Base-by-base conservation (phyloP, 2,797 vertebrate species). In the Pelodytes ibericus region DNA sequence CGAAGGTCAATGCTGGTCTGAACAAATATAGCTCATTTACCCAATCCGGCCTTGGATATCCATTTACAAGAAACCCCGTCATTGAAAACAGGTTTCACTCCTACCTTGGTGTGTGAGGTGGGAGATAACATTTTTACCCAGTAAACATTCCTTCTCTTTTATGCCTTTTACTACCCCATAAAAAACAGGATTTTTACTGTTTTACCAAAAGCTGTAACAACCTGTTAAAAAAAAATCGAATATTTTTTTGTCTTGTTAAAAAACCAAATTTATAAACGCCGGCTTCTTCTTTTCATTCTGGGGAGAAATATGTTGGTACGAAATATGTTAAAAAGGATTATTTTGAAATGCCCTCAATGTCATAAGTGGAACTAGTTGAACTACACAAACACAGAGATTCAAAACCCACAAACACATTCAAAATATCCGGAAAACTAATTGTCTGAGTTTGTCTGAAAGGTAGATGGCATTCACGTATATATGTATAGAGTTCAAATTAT, bases 1-100 rank as follows among this genome's bases (percentile, higher is more conserved):
- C n/a, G 64, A 51, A 68, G 73, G 64, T 59, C 41, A 67, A 39
- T 10, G 30, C 26, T 60, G 64, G 29, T 25, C 57, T 61, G 39
- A 61, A 13, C 2, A 25, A 49, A 68, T 53, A 13, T 25, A 75
- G 18, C 41, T 10, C 36, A 68, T 49, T 49, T 75, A 29, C 8
- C 60, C 29, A 61, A 25, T 13, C 22, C 39, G 22, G 41, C 57
- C 53, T 68, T 66, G 57, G n/a, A 68, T 61, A 39, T 4, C 47
- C 53, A 74, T 59, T 67, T 47, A 41, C 56, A 74, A 49, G 22
- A 2, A 6, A 49, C n/a, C 2, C 15, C 11, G 9, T 16, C 18
- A 31, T n/a, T 49, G 0, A 67, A n/a, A 22, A 27, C 56, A 60
- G 59, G 8, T 39, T 67, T 67, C 59, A 66, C 49, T 57, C 22